These are phyloP conservation scores for Labeo rohita DNA, from an alignment of 2,113 vertebrate genomes.

Conservation along the genomic window DNA sequence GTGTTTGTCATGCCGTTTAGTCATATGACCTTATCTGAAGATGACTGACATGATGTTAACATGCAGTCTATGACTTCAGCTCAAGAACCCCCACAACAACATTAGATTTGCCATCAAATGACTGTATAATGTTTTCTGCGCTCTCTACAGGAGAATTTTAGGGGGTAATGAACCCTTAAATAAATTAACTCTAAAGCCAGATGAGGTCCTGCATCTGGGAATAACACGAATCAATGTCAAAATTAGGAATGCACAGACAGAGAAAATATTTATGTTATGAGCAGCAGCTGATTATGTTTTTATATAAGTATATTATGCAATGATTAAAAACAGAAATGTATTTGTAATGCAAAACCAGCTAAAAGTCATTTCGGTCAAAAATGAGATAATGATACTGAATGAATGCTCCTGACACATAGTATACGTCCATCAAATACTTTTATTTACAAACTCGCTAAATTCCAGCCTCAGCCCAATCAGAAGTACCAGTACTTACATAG, in stretches of 20 bases:
- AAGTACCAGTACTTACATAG: too few relatives aligned
- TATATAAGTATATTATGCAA: too few relatives aligned
- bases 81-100: neutral
- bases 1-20: neutral
- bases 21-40: conserved; percentile 30
- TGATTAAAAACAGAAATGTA: too few relatives aligned
- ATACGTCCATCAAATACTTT: too few relatives aligned
- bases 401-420: too few relatives aligned
- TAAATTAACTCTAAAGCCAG: conserved; percentile 9
- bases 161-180: conserved; percentile 31
- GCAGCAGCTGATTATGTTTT: too few relatives aligned
- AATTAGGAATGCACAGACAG: neutral
- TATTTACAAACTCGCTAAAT: too few relatives aligned
- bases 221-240: neutral
- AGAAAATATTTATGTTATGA: too few relatives aligned
- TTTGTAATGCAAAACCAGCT: too few relatives aligned
- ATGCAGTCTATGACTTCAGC: neutral
- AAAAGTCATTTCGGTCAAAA: too few relatives aligned
- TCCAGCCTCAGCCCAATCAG: too few relatives aligned
- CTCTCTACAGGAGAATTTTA: neutral
- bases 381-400: too few relatives aligned
- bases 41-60: conserved; percentile 14
- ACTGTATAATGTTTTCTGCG: conserved; percentile 5
- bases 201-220: conserved; percentile 9
- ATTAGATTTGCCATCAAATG: neutral